These are phyloP conservation scores for Cosmopolites sordidus DNA, from an alignment of 2,888 invertebrate species.

Conservation along the genomic window DNA sequence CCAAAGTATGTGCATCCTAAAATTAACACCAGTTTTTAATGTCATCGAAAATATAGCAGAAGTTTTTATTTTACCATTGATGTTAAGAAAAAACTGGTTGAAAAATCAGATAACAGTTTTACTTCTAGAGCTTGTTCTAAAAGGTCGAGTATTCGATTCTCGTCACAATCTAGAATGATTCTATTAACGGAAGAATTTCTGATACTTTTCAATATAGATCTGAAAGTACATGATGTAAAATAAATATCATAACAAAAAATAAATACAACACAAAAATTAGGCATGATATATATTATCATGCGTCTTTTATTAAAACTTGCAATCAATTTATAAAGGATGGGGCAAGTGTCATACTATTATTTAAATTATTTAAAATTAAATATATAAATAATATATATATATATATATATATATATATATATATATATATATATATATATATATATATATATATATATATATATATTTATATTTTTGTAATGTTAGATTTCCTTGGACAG, in stretches of 20 bases:
- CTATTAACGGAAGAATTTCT: slow-evolving; percentile 65
- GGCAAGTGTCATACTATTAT: no score
- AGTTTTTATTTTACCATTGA: slow-evolving; percentile 52
- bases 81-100: slow-evolving; percentile 61
- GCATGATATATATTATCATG: no score
- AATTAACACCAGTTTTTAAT: slow-evolving; percentile 21
- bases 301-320: no score
- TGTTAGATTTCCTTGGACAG: no score
- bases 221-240: slow-evolving; percentile 44
- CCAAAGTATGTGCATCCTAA: slow-evolving; percentile 61
- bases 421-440: no score
- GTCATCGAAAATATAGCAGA: background rate
- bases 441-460: no score
- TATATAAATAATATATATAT: no score
- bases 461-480: no score
- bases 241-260: background rate
- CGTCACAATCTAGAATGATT: slow-evolving; percentile 71
- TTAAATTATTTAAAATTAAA: no score
- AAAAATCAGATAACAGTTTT: slow-evolving; percentile 65
- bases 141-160: slow-evolving; percentile 56
- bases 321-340: no score
- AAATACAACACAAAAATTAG: background rate
- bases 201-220: slow-evolving; percentile 71
- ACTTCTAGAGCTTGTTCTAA: slow-evolving; percentile 72
- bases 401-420: no score